Percentiles rank a stretch among this genome's conserved stretches.
phyloP scores from a whole-genome alignment of 2,888 invertebrate genomes.

The Harpagoxenus sublaevis region DNA sequence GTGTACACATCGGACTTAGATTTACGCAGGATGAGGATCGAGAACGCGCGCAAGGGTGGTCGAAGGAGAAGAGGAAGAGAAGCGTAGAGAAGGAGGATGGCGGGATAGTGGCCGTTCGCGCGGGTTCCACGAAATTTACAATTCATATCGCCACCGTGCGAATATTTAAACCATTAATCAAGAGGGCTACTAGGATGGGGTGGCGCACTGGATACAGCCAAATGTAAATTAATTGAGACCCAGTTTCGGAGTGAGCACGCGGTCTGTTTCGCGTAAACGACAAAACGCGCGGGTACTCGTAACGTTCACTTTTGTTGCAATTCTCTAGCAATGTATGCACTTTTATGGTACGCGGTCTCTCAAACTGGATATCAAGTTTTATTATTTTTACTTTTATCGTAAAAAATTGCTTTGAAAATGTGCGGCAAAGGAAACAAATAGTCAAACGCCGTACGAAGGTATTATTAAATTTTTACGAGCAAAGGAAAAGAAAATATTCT shows the following conservation, averaged over 20 bases:
- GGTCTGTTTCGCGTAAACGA: conserved; percentile 55
- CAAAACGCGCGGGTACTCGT: conserved; percentile 59
- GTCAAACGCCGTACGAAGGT: not conserved
- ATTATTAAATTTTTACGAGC: conserved; percentile 13
- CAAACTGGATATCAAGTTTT: not conserved
- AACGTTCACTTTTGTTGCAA: conserved; percentile 50
- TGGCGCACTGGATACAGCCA: conserved; percentile 69
- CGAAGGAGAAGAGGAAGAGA: conserved; percentile 31
- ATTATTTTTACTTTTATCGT: not conserved
- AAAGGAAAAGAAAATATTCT: not conserved
- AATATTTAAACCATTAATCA: conserved; percentile 84
- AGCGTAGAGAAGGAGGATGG: conserved; percentile 29
- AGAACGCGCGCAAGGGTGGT: conserved; percentile 20
- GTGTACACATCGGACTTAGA: conserved; percentile 70
- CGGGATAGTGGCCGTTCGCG: conserved; percentile 45
- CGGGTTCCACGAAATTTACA: conserved; percentile 79
- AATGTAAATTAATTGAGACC: conserved; percentile 80
- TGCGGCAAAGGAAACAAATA: not conserved
- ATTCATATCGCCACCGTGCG: conserved; percentile 81
- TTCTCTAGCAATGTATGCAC: conserved; percentile 12
- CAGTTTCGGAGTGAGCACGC: conserved; percentile 64
- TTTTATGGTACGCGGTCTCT: not conserved
- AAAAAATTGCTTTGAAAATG: not conserved
- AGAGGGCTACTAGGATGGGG: conserved; percentile 70
- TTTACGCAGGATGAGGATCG: conserved; percentile 25